phyloP scores from a whole-genome alignment of 1,140 invertebrate genomes.

The Scaptomyza pallida region DNA sequence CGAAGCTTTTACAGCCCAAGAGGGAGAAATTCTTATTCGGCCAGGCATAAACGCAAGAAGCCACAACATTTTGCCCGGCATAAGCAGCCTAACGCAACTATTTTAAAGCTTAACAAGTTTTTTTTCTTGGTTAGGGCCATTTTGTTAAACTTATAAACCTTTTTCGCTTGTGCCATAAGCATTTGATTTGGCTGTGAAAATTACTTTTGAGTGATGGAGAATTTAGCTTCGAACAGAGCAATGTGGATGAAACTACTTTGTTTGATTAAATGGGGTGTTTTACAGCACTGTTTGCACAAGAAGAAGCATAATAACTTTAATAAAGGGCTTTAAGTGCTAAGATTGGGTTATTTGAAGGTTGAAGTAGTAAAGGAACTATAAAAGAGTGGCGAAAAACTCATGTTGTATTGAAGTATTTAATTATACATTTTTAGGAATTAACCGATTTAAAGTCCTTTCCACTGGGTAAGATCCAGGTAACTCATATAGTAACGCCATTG shows the following conservation, averaged over 20 bases:
- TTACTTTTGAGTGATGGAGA: not conserved
- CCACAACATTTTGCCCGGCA: slow-evolving; percentile 1
- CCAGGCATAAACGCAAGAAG: slow-evolving; percentile 5
- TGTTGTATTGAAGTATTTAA: no score
- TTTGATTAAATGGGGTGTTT: not conserved
- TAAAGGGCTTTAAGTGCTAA: not conserved
- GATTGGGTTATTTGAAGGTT: no score
- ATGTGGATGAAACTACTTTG: not conserved
- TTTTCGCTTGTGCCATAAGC: slow-evolving; percentile 1
- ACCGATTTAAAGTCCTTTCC: no score
- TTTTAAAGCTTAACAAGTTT: not conserved
- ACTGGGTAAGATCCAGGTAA: no score
- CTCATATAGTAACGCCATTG: no score
- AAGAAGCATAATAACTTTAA: not conserved
- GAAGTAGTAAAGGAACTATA: no score
- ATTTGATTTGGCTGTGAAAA: not conserved
- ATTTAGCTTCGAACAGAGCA: not conserved
- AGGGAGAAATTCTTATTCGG: slow-evolving; percentile 17
- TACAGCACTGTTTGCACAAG: not conserved
- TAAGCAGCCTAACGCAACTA: not conserved
- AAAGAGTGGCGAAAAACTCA: no score
- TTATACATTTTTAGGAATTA: no score
- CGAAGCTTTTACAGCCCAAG: not conserved
- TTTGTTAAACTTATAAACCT: not conserved
- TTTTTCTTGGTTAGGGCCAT: not conserved